Evolutionary conservation across 1,140 invertebrate genomes (phyloP).

Genomic region (Drosophila elegans): DNA sequence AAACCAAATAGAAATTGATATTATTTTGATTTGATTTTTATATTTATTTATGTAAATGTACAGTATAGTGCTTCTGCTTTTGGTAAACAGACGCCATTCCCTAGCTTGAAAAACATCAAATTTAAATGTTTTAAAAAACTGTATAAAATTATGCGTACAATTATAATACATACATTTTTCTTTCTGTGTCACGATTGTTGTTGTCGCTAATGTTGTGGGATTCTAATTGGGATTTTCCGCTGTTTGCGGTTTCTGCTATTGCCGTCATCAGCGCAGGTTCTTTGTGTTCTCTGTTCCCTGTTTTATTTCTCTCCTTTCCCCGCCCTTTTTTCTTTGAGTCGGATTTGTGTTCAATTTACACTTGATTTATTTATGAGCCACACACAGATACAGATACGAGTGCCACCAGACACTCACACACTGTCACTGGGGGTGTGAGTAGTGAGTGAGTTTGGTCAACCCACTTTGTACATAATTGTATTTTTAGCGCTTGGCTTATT

Average conservation of each 20-base stretch:
- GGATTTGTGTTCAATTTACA: slow-evolving; percentile 60
- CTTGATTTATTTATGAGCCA: slow-evolving; percentile 62
- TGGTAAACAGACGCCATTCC: too few species aligned
- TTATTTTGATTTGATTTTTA: not conserved
- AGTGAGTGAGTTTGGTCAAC: slow-evolving; percentile 13
- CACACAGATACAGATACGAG: slow-evolving; percentile 4
- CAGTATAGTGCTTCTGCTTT: too few species aligned
- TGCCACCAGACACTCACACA: slow-evolving; percentile 12
- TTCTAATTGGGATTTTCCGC: slow-evolving; percentile 69
- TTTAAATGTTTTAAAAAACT: too few species aligned
- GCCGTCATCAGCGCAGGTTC: slow-evolving; percentile 28
- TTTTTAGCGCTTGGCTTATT: slow-evolving; percentile 71
- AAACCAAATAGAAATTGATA: not conserved
- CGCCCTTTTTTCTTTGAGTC: slow-evolving; percentile 31
- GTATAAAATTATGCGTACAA: too few species aligned
- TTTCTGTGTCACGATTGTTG: not conserved
- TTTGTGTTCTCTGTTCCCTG: slow-evolving; percentile 2
- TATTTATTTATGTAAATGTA: too few species aligned
- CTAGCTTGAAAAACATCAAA: too few species aligned
- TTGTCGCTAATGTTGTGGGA: slow-evolving; percentile 24
- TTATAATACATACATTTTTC: not conserved
- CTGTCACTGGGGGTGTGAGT: slow-evolving; percentile 1
- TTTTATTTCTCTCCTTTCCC: slow-evolving; percentile 1
- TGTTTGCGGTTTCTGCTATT: slow-evolving; percentile 36
- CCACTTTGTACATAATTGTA: slow-evolving; percentile 51